Percentiles rank a stretch among this genome's conserved stretches.
Conservation (phyloP, 2,113 vertebrate genomes). For the Gila orcuttii region DNA sequence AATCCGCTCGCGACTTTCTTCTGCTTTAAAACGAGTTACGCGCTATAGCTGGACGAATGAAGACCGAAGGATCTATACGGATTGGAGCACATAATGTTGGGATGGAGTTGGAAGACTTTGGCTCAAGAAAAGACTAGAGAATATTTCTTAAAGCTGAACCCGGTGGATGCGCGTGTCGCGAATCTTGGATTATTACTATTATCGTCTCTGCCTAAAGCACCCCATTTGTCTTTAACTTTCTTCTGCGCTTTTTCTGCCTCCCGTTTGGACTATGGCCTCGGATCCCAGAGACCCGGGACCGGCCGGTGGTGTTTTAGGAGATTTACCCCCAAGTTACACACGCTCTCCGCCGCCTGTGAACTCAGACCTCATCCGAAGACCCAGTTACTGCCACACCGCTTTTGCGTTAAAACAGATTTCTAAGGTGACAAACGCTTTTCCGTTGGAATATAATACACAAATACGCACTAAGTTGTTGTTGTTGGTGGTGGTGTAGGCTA, state of each 20-base stretch:
- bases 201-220: conserved; percentile 65
- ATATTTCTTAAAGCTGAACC: conserved; percentile 63
- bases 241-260: conserved; percentile 58
- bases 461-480: conserved; percentile 31
- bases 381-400: conserved; percentile 85
- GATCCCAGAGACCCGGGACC: conserved; percentile 77
- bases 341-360: conserved; percentile 74
- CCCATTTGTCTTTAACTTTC: conserved; percentile 64
- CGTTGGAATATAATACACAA: conserved; percentile 34
- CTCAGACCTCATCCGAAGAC: conserved; percentile 79
- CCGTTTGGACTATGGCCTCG: conserved; percentile 84
- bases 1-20: conserved; percentile 65
- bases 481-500: not conserved
- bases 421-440: conserved; percentile 76
- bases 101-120: conserved; percentile 81
- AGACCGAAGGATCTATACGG: conserved; percentile 79
- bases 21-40: conserved; percentile 69
- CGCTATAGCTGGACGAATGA: conserved; percentile 77
- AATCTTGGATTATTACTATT: conserved; percentile 75
- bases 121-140: conserved; percentile 78
- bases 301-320: conserved; percentile 76
- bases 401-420: conserved; percentile 85
- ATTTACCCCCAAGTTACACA: conserved; percentile 80
- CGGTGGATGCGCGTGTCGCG: conserved; percentile 74
- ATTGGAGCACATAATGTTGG: conserved; percentile 85